Evolutionary conservation across 2,113 vertebrate genomes (phyloP).

Genomic region (Sander lucioperca): DNA sequence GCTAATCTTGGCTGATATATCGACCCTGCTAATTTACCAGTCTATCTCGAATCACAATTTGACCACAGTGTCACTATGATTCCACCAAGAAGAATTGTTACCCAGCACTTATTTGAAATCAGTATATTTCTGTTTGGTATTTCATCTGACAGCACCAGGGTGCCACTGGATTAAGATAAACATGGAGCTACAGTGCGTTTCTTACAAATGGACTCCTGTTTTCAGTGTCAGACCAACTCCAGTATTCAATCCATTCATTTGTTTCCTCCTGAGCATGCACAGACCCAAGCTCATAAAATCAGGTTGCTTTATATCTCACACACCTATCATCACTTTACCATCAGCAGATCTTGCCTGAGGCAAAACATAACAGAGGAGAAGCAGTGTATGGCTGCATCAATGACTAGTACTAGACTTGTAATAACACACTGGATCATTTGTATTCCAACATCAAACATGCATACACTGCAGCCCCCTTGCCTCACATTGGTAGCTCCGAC

Average conservation of each 20-base stretch:
- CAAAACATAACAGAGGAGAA: slow-evolving; percentile 33
- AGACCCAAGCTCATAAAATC: slow-evolving; percentile 46
- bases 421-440: too few relatives aligned
- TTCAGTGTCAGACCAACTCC: slow-evolving; percentile 49
- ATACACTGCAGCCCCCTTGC: too few relatives aligned
- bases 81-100: neutral
- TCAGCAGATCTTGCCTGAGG: slow-evolving; percentile 46
- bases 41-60: neutral
- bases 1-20: neutral
- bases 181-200: neutral
- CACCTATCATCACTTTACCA: slow-evolving; percentile 40
- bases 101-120: neutral
- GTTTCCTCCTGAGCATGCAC: slow-evolving; percentile 33
- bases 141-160: neutral
- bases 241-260: slow-evolving; percentile 53
- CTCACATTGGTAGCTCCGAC: too few relatives aligned
- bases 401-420: slow-evolving; percentile 23
- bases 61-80: neutral
- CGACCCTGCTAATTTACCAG: neutral
- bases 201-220: slow-evolving; percentile 44
- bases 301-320: slow-evolving; percentile 31
- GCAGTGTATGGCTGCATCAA: slow-evolving; percentile 34
- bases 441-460: too few relatives aligned
- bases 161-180: neutral
- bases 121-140: slow-evolving; percentile 3